A percentile compares a stretch with the other conserved stretches of the same genome.
Conservation (phyloP, 2,888 invertebrate species). For the Phymatocera aterrima region DNA sequence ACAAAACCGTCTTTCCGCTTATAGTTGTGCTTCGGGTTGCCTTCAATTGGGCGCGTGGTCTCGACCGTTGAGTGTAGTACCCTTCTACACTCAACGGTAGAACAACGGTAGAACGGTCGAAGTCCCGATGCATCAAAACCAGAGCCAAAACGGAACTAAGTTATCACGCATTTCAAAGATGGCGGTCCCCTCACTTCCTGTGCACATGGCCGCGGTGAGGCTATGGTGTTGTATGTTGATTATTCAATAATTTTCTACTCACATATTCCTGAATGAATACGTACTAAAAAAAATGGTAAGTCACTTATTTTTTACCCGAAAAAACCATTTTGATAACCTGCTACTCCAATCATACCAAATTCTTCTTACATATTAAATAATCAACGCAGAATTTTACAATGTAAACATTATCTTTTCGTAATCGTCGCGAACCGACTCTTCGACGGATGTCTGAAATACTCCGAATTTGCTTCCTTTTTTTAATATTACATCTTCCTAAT, state of each 20-base stretch:
- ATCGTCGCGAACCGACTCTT: no score
- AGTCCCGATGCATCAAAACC: no score
- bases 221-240: slow-evolving; percentile 15
- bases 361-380: background rate
- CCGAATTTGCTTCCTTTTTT: no score
- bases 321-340: background rate
- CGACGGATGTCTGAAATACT: no score
- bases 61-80: no score
- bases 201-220: slow-evolving; percentile 41
- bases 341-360: background rate
- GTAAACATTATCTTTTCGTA: background rate
- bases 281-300: slow-evolving; percentile 18
- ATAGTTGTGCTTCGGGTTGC: no score
- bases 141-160: background rate
- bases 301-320: background rate
- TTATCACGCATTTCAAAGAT: background rate
- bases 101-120: no score
- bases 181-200: slow-evolving; percentile 11
- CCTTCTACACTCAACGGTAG: no score
- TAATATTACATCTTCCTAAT: no score
- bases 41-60: no score
- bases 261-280: slow-evolving; percentile 2
- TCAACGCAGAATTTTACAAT: background rate
- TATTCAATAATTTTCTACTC: background rate
- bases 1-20: no score